phyloP scores from a whole-genome alignment of 2,113 vertebrate genomes.

The Phyllostomus discolor region DNA sequence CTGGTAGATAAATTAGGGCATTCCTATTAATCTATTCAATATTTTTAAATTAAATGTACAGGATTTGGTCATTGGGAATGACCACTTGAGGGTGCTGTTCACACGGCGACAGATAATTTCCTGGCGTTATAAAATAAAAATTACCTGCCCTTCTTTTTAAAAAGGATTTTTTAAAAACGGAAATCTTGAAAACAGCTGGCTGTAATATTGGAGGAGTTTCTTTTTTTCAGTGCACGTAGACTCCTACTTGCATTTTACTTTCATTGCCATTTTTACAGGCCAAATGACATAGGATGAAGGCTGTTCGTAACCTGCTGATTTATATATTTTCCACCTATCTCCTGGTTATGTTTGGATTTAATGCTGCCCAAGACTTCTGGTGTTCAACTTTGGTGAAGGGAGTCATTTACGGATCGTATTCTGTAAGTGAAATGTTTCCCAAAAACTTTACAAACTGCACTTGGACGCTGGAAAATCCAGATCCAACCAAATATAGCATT shows the following conservation, averaged over 20 bases:
- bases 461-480: slow-evolving; percentile 99
- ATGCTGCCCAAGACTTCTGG: slow-evolving; percentile 99
- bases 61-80: slow-evolving; percentile 49
- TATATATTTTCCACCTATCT: slow-evolving; percentile 99
- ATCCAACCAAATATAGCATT: slow-evolving; percentile 99
- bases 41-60: slow-evolving; percentile 72
- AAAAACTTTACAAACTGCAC: slow-evolving; percentile 99
- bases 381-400: slow-evolving; percentile 99
- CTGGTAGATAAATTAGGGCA: slow-evolving; percentile 73
- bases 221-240: slow-evolving; percentile 80
- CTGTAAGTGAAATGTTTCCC: slow-evolving; percentile 99
- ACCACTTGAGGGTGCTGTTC: slow-evolving; percentile 98
- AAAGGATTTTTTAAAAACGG: slow-evolving; percentile 74
- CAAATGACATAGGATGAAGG: slow-evolving; percentile 99
- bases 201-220: slow-evolving; percentile 79
- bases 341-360: slow-evolving; percentile 99
- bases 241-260: slow-evolving; percentile 85
- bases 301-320: slow-evolving; percentile 99
- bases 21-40: slow-evolving; percentile 81
- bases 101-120: slow-evolving; percentile 86
- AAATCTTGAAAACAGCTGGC: slow-evolving; percentile 85
- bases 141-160: slow-evolving; percentile 83
- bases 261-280: slow-evolving; percentile 92
- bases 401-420: slow-evolving; percentile 99
- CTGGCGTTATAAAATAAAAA: slow-evolving; percentile 81